Evolutionary conservation across 2,113 vertebrate species (phyloP), one percentile per base, ranked within the genome.

Genomic region (Talpa occidentalis): DNA sequence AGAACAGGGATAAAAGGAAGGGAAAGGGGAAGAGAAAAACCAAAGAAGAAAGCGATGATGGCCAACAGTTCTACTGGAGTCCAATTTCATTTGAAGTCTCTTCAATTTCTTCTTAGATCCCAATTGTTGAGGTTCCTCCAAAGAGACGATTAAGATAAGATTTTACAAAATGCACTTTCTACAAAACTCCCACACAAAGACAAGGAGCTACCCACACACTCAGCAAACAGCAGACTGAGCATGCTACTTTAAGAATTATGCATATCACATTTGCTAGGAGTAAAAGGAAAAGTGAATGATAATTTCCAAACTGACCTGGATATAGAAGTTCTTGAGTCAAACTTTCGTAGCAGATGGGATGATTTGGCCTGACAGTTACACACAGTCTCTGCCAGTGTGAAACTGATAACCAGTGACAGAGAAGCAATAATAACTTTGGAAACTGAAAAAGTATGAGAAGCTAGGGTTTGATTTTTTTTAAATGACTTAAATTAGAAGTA

Each of bases 121-220:
- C 72, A 59, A 14, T 66, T 47, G 28, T 24, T 62, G 77, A 73
- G 6, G 0, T 81, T 76, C n/a, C 37, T 95, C 72, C 79, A 72
- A 92, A 88, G 60, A 74, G 28, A 49, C 74, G 86, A 86, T 56
- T 72, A 69, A 88, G 73, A 70, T 40, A 30, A 87, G 49, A 84
- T 87, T 95, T 87, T 96, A 88, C 83, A 81, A 78, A 91, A 92
- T 54, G 3, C 12, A 54, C 81, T 91, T 91, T 78, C 77, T 91
- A 66, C 52, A 78, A 81, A 88, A 96, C 56, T 78, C 60, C 56
- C 37, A 59, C 80, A 66, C 32, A 77, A 37, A 94, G 32, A n/a
- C 54, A 90, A 94, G 73, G 44, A 94, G 60, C 76, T 84, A 80
- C 93, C 79, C 92, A 81, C 88, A 93, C 24, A 88, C 49, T 80